Percentiles rank a stretch among this genome's conserved stretches.
Evolutionary conservation across 2,888 invertebrate species (phyloP).

Genomic region (Blastobasis lacticolella): DNA sequence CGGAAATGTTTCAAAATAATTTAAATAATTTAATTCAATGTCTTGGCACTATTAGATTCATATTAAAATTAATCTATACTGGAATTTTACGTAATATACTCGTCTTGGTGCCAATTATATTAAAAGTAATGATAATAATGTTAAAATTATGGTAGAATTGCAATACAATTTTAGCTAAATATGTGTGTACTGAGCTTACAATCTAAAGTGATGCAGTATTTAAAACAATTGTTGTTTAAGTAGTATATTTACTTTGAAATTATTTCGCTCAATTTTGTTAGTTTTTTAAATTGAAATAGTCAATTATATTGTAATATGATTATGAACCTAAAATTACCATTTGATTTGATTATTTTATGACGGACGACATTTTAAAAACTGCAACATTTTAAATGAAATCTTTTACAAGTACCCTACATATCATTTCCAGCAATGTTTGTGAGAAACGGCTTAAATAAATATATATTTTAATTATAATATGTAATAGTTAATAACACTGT

Average conservation of each 20-base stretch:
- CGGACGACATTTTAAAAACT: neutral
- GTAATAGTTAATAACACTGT: slow-evolving; percentile 8
- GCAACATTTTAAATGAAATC: neutral
- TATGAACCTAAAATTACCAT: no score
- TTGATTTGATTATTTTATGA: no score
- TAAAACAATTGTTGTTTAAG: no score
- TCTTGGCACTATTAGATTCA: slow-evolving; percentile 23
- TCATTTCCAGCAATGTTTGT: slow-evolving; percentile 30
- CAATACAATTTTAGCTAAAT: no score
- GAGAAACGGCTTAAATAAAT: slow-evolving; percentile 26
- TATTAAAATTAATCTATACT: slow-evolving; percentile 9
- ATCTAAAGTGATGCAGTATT: no score
- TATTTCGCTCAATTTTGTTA: no score
- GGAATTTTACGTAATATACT: slow-evolving; percentile 20
- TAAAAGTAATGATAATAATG: no score
- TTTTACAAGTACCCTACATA: slow-evolving; percentile 19
- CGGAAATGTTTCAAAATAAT: neutral
- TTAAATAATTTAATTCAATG: neutral
- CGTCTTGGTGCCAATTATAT: slow-evolving; percentile 45
- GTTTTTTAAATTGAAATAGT: no score
- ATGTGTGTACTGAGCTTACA: no score
- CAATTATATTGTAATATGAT: no score
- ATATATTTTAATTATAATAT: slow-evolving; percentile 29
- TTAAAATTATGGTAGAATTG: no score
- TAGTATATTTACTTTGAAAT: no score